Evolutionary conservation across 2,113 vertebrate genomes (phyloP), one percentile per base, ranked within the genome.

Genomic region (Neodon shergylaensis): DNA sequence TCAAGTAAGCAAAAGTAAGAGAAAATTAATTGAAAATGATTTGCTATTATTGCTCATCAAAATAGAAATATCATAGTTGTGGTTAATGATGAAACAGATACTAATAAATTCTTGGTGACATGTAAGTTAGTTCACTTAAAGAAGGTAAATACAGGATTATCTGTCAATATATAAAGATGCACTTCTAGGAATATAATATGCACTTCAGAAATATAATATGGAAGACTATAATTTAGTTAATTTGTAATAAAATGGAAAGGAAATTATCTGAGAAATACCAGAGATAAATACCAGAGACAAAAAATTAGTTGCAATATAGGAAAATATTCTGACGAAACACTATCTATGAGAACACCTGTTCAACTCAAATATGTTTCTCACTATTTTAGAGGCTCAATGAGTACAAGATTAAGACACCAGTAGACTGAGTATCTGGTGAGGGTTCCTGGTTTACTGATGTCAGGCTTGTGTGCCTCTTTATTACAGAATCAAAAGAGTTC

Each of bases 1-100:
- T 85, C 14, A 68, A 52, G 28, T 84, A 68, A 82, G 68, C 11
- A 92, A 95, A 92, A 65, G 7, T 61, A 82, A 61, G n/a, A 39
- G 3, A 88, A 82, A 66, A 39, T 61, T 28, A 84, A 39, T 72
- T 72, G 36, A 72, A 84, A 8, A 73, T 78, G 5, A 90, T 61
- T 88, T 89, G 61, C 11, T 11, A 70, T 65, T 89, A 76, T 70
- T 58, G 63, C 33, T 33, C 33, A 81, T 16, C 24, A 81, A 84
- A 61, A 17, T 10, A 39, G 28, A 89, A 92, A 91, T 88, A 54
- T 24, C 1, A 49, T 36, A 61, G 12, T 2, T 21, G 47, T 44
- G 13, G 63, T 66, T 88, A 90, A 81, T 85, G 65, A 39, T 52
- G 58, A 83, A 78, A 82, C 89, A 66, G 74, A 58, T 21, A 72